Evolutionary conservation across 1,140 invertebrate species (phyloP), one percentile per base, ranked within the genome.

Genomic region (Microplitis demolitor): DNA sequence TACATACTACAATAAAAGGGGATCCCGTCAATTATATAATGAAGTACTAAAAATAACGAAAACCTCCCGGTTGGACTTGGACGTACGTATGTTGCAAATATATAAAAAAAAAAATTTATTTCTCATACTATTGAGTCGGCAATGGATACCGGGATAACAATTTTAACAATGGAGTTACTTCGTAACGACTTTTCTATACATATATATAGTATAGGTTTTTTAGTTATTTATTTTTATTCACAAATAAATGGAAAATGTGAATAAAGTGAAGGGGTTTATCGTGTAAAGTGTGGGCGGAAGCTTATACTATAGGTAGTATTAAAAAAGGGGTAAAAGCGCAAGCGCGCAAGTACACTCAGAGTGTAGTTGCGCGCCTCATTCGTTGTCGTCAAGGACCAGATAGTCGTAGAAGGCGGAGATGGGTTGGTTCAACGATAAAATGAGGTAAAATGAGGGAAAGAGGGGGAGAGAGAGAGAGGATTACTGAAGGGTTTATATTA

Each of bases 331-430:
- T 37, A 13, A 16, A 13, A 39, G 70, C 71, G 71, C 71, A 66
- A 66, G 63, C 64, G 71, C 71, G 34, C 51, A 11, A 39, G n/a
- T 14, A 60, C 64, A 24, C 24, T 24, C 24, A 24, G 24, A 24
- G 24, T 24, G 54, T 35, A 31, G 67, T 54, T 72, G 6, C 67
- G 71, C 64, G 64, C 64, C 71, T 72, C 71, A 72, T 72, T 72
- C 71, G 71, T 72, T 72, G 71, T 72, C 64, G 71, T 72, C 63
- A 67, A 72, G 71, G 58, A 72, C 71, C 53, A 66, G 71, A 72
- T 67, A 72, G 71, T 67, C 64, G 37, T 58, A 60, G 64, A 56
- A 67, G 71, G 71, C 71, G 71, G 64, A 67, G 71, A 72, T 58
- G 63, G 63, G 71, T 37, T 34, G 56, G 56, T 67, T 56, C 11